A percentile compares a stretch with the other conserved stretches of the same genome.
phyloP scores from a whole-genome alignment of 2,888 invertebrate genomes.

The Dolichopus griseipennis region DNA sequence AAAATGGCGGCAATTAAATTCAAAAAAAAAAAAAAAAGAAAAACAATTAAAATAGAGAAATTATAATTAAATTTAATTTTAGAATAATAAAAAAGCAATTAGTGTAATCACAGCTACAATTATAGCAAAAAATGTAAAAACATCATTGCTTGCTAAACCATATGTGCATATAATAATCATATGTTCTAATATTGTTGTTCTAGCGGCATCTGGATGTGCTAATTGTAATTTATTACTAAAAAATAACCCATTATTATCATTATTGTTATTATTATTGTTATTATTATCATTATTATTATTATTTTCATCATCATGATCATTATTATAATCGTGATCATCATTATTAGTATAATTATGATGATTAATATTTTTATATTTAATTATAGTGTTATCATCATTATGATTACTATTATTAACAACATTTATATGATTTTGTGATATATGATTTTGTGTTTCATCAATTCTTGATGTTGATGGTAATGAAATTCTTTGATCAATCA shows the following conservation, averaged over 20 bases:
- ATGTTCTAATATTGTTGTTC: constrained; percentile 45
- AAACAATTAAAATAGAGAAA: constrained; percentile 10
- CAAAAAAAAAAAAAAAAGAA: constrained; percentile 15
- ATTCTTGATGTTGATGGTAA: not conserved
- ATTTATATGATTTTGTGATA: too few species aligned
- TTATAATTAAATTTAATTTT: not conserved
- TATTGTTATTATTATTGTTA: not conserved
- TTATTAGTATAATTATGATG: too few species aligned
- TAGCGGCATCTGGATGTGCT: constrained; percentile 32
- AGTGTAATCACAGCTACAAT: constrained; percentile 65
- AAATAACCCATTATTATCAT: not conserved
- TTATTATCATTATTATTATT: not conserved
- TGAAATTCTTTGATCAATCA: not conserved
- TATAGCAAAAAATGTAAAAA: constrained; percentile 65
- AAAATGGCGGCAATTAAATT: not conserved
- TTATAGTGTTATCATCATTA: too few species aligned
- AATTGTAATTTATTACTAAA: constrained; percentile 26
- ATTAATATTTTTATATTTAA: too few species aligned
- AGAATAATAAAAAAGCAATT: constrained; percentile 47
- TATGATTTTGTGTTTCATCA: not conserved
- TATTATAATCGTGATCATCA: not conserved
- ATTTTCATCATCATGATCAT: not conserved
- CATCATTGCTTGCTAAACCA: constrained; percentile 62
- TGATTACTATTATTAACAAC: too few species aligned
- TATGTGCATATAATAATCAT: constrained; percentile 69